Evolutionary conservation across 2,888 invertebrate genomes (phyloP).

Genomic region (Phortica magna): DNA sequence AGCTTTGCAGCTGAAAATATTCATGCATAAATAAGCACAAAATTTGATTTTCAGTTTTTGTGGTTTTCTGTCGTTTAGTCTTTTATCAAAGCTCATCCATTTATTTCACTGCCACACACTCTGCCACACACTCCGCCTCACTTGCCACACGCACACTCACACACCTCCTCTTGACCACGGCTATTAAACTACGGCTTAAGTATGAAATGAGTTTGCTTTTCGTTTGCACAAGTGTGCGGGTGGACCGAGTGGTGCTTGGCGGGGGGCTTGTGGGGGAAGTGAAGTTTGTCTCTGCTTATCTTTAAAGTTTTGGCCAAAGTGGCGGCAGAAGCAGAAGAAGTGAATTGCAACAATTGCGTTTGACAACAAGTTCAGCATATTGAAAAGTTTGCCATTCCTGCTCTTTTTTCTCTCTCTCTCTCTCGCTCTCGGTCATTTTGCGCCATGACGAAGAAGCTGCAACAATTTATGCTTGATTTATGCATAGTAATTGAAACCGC

Average conservation of each 20-base stretch:
- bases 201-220: slow-evolving; percentile 47
- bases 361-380: neutral
- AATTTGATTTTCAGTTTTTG: slow-evolving; percentile 44
- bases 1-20: slow-evolving; percentile 45
- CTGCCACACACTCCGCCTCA: neutral
- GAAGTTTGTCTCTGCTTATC: slow-evolving; percentile 45
- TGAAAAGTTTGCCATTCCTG: neutral
- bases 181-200: slow-evolving; percentile 54
- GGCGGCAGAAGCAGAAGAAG: too few relatives aligned
- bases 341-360: slow-evolving; percentile 21
- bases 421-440: neutral
- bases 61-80: neutral
- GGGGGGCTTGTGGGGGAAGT: neutral
- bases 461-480: slow-evolving; percentile 60
- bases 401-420: neutral
- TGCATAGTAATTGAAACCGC: slow-evolving; percentile 58
- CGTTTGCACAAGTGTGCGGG: neutral
- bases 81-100: neutral
- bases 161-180: slow-evolving; percentile 28
- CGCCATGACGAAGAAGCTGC: slow-evolving; percentile 19
- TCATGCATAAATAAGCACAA: slow-evolving; percentile 53
- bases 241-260: too few relatives aligned
- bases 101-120: neutral
- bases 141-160: slow-evolving; percentile 10
- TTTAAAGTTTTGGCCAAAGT: slow-evolving; percentile 48